Evolutionary conservation across 2,797 vertebrate species (phyloP), one percentile per base, ranked within the genome.

Genomic region (Semotilus atromaculatus): DNA sequence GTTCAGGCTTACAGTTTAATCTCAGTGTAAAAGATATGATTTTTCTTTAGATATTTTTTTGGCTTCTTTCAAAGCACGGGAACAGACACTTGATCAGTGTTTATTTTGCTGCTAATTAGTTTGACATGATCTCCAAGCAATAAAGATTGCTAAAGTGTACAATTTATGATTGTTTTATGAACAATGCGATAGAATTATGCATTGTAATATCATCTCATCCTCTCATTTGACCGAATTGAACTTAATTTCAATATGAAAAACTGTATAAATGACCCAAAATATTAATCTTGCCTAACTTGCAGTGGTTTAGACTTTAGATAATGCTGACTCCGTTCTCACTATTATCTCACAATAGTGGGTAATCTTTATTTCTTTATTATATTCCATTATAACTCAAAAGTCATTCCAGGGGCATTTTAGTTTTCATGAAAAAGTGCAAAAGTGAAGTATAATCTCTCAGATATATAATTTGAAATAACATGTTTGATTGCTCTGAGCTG

Each of bases 381-480:
- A 29, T 62, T 62, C 13, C 60, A 62, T 29, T 29, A 58, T 58
- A 9, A 29, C 26, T 64, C 1, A 55, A 55, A 7, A n/a, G 13
- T 55, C 73, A 36, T 23, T 75, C 3, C 13, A 18, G 26, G 29
- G 14, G 7, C 19, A 21, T 68, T 68, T 68, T 38, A 23, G 10
- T 38, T 38, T 36, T 82, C 76, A 81, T 38, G 64, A n/a, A 76
- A 31, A 71, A 76, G 73, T 36, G 16, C 7, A 7, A 34, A 78
- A 73, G 79, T 55, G 48, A 80, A 53, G 62, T 83, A 23, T 62
- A 75, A 34, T 81, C 62, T 75, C 36, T 74, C 40, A 45, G 38
- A n/a, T 29, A 21, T 48, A 29, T 86, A 73, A 78, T 81, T 80
- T 73, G 70, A 84, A 72, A 70, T 60, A 81, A 64, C 45, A 55